phyloP scores from a whole-genome alignment of 1,140 invertebrate species.

The Cepaea nemoralis region DNA sequence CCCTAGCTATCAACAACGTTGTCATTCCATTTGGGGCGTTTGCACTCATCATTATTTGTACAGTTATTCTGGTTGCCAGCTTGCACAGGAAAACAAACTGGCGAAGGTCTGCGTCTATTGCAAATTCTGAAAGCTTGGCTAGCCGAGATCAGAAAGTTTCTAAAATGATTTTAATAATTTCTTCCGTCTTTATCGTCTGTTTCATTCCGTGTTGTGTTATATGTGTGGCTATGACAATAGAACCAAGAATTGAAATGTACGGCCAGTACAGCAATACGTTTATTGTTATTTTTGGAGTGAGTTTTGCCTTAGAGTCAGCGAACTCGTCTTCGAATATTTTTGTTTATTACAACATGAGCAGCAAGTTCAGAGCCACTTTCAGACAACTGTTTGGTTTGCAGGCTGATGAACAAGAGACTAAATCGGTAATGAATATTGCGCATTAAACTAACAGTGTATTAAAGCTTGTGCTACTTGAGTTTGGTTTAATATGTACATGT shows the following conservation, averaged over 20 bases:
- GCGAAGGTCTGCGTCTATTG: background rate
- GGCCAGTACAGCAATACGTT: background rate
- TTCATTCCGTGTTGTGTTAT: background rate
- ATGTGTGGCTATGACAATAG: background rate
- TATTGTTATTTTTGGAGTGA: background rate
- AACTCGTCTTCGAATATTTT: conserved; percentile 13
- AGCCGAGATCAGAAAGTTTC: conserved; percentile 15
- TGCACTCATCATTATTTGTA: background rate
- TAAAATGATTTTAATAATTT: conserved; percentile 12
- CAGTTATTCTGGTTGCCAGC: background rate
- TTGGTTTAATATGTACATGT: too few species aligned
- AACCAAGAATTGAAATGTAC: background rate
- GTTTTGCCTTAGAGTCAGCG: background rate
- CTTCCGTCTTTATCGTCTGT: conserved; percentile 8
- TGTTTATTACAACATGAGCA: background rate
- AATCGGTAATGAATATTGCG: too few species aligned
- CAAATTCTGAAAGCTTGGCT: background rate
- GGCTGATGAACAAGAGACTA: too few species aligned
- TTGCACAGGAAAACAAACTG: background rate
- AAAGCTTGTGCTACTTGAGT: too few species aligned
- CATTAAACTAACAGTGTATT: too few species aligned
- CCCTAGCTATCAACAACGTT: background rate
- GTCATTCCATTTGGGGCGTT: background rate
- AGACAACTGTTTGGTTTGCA: too few species aligned
- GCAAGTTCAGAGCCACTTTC: background rate